Evolutionary conservation across 1,140 invertebrate genomes (phyloP), one percentile per base, ranked within the genome.

Genomic region (Diorhabda carinulata): DNA sequence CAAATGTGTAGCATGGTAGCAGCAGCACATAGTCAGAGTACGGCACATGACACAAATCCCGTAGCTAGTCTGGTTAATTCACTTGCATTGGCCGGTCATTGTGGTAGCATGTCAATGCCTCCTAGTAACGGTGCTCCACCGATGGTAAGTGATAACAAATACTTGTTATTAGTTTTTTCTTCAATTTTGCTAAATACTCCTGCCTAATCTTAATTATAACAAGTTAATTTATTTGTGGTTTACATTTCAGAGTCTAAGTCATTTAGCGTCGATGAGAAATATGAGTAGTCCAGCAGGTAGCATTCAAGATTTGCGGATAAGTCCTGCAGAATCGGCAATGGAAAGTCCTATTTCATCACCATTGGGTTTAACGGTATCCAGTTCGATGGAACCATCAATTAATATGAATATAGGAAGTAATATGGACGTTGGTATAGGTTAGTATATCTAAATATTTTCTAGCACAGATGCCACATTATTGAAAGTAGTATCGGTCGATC

Each of bases 1-100:
- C 89, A 90, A 78, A 90, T 91, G 88, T 88, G 86, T 79, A 87
- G 85, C 78, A 89, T 89, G 87, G 88, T 88, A 8, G 89, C 88
- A 5, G 87, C 86, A 43, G 85, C 86, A 56, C 84, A 84, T 61
- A 84, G 85, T 77, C 76, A 78, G 57, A 83, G 79, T 78, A 83
- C 79, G 68, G 82, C 76, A 68, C 87, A 85, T 81, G 86, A 86
- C 72, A 86, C 79, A 9, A 81, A 82, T 72, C 81, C 80, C 58
- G 76, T 79, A 67, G 81, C 81, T 45, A 80, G 76, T 72, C 74
- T 82, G 69, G 80, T 83, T 69, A 81, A 80, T 76, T 72, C 79
- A 3, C 71, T 79, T 45, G 77, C 79, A 9, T 72, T 80, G 43
- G 78, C 74, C 40, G 76, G 77, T 7, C 81, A 82, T 66, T 81